Conservation (phyloP, 1,140 invertebrate species). For the Zophobas atratus region DNA sequence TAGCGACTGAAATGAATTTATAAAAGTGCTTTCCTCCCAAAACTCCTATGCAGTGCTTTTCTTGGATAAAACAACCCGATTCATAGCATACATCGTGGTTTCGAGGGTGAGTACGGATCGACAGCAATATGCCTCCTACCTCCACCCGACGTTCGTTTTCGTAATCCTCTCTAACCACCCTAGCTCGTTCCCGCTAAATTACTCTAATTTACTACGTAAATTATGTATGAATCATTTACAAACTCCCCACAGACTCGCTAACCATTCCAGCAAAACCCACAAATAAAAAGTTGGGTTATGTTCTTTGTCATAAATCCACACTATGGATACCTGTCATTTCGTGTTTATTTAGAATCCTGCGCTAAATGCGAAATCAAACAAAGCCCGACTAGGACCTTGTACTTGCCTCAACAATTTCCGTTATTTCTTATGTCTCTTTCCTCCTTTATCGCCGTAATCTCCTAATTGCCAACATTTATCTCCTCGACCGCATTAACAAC, state of each 20-base stretch:
- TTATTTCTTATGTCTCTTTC: constrained; percentile 22
- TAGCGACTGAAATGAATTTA: constrained; percentile 46
- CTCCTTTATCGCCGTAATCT: constrained; percentile 7
- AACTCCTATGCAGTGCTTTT: constrained; percentile 30
- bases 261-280: neutral
- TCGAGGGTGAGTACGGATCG: constrained; percentile 26
- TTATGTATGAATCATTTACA: constrained; percentile 5
- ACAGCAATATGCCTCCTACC: constrained; percentile 29
- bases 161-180: neutral
- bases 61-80: constrained; percentile 20
- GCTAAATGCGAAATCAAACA: constrained; percentile 28
- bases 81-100: constrained; percentile 13
- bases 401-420: constrained; percentile 24
- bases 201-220: constrained; percentile 18
- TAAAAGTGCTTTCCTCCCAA: constrained; percentile 18
- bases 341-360: constrained; percentile 36
- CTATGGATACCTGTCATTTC: constrained; percentile 37
- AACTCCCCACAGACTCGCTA: constrained; percentile 1
- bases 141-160: constrained; percentile 5
- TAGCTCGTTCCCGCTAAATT: constrained; percentile 7
- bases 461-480: constrained; percentile 14
- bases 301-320: constrained; percentile 38
- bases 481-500: constrained; percentile 10
- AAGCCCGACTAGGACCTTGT: constrained; percentile 31
- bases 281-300: constrained; percentile 48